A percentile compares a stretch with the other conserved stretches of the same genome.
Evolutionary conservation across 2,888 invertebrate genomes (phyloP).

Genomic region (Electrophaes corylata): DNA sequence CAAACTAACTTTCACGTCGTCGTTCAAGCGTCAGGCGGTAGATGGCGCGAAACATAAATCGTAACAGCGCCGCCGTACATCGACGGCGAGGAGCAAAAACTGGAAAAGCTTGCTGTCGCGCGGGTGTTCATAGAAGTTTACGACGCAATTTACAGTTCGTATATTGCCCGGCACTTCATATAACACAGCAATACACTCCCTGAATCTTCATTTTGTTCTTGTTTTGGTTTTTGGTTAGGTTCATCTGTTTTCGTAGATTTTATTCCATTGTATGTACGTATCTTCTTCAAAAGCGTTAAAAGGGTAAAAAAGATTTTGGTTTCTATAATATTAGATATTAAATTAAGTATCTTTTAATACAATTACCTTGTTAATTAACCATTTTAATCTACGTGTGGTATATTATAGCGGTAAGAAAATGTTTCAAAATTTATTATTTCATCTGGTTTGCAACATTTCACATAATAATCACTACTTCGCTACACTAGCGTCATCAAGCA

Average conservation of each 20-base stretch:
- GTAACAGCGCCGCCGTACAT: conserved; percentile 42
- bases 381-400: too few relatives aligned
- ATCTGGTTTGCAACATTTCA: background rate
- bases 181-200: conserved; percentile 70
- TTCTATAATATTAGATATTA: too few relatives aligned
- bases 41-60: conserved; percentile 61
- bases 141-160: conserved; percentile 78
- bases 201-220: conserved; percentile 55
- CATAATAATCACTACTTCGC: conserved; percentile 48
- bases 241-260: conserved; percentile 41
- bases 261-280: conserved; percentile 20
- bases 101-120: conserved; percentile 39
- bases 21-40: conserved; percentile 57
- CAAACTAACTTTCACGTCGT: conserved; percentile 38
- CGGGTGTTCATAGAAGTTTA: conserved; percentile 68
- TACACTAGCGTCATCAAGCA: conserved; percentile 79
- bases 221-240: conserved; percentile 51
- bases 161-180: conserved; percentile 75
- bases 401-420: too few relatives aligned
- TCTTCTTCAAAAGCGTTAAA: too few relatives aligned
- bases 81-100: conserved; percentile 52
- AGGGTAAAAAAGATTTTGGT: too few relatives aligned
- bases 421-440: too few relatives aligned
- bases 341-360: too few relatives aligned
- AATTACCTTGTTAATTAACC: too few relatives aligned